Evolutionary conservation across 2,113 vertebrate genomes (phyloP).

Genomic region (Cottus gobio): DNA sequence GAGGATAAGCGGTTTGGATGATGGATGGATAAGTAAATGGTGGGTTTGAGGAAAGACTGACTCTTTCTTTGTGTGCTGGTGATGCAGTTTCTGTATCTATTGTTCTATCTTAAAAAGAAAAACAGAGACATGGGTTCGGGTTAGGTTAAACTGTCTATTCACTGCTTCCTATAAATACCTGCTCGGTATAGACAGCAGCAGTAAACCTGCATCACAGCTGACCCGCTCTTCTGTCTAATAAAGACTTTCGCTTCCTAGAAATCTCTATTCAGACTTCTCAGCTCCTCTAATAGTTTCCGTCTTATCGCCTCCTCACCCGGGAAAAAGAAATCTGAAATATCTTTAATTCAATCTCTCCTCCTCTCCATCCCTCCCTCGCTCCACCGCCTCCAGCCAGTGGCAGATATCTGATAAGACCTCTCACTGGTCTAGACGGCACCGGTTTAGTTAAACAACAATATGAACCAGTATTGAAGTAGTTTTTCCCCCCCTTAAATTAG

Average conservation of each 20-base stretch:
- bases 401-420: conserved; percentile 28
- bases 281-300: conserved; percentile 13
- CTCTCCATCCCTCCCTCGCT: conserved; percentile 6
- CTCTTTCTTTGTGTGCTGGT: neutral
- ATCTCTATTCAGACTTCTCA: neutral
- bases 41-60: no score
- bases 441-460: neutral
- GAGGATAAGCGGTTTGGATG: no score
- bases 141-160: neutral
- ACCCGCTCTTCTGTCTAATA: neutral
- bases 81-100: neutral
- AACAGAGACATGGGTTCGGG: neutral
- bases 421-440: conserved; percentile 19
- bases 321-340: conserved; percentile 17
- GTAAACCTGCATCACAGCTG: neutral
- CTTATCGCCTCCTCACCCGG: neutral
- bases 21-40: no score
- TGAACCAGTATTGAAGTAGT: neutral
- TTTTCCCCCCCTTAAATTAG: neutral
- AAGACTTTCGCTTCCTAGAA: neutral
- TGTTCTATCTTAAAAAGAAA: neutral
- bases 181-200: neutral
- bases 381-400: conserved; percentile 7
- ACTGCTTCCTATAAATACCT: neutral
- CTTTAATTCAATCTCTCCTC: conserved; percentile 52